These are phyloP conservation scores for Casuarius casuarius DNA, from an alignment of 2,113 vertebrate genomes.

Conservation along the genomic window DNA sequence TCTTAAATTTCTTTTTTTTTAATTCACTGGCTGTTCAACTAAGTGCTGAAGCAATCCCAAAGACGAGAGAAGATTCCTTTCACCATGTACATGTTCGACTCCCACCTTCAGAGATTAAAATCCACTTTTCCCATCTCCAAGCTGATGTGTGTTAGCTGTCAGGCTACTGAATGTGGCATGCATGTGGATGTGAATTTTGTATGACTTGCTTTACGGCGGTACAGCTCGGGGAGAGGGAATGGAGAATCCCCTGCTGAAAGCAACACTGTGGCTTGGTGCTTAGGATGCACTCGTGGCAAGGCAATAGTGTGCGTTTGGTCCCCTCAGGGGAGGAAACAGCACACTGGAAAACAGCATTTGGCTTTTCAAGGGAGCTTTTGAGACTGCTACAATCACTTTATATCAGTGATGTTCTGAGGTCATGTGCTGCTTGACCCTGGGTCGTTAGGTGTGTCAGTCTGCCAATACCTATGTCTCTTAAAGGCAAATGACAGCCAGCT, in stretches of 20 bases:
- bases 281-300: neutral
- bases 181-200: fast-evolving
- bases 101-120: neutral
- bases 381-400: neutral
- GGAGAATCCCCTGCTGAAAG: neutral
- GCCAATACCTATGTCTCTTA: fast-evolving
- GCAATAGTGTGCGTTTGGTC: neutral
- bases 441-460: neutral
- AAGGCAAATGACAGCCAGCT: neutral
- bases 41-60: neutral
- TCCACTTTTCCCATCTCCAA: neutral
- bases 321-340: fast-evolving
- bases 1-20: neutral
- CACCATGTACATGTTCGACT: neutral
- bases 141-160: neutral
- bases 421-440: neutral
- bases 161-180: neutral
- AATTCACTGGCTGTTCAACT: neutral
- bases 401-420: neutral
- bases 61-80: neutral
- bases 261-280: fast-evolving
- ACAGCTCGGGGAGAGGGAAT: neutral
- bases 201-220: neutral
- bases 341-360: neutral
- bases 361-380: neutral